These are phyloP conservation scores for Zosterops japonicus DNA, from an alignment of 2,113 vertebrate species.

Conservation along the genomic window DNA sequence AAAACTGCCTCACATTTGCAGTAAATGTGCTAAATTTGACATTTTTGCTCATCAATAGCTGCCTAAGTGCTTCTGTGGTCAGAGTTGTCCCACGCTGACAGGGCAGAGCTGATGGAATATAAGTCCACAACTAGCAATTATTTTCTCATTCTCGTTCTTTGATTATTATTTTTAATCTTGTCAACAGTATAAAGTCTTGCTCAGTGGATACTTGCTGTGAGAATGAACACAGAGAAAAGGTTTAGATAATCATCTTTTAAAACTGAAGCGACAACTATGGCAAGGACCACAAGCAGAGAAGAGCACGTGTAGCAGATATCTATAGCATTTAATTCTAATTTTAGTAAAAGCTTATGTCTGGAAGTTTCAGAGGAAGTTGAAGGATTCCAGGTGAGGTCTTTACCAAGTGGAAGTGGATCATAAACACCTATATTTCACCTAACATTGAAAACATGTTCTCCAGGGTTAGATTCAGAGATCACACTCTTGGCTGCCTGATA, in stretches of 20 bases:
- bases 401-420: fast-evolving
- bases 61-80: background rate
- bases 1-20: background rate
- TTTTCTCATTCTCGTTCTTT: background rate
- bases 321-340: background rate
- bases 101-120: background rate
- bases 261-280: background rate
- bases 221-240: background rate
- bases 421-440: background rate
- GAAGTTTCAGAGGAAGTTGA: background rate
- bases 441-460: background rate
- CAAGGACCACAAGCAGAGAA: background rate
- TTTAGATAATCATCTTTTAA: background rate
- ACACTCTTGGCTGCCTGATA: background rate
- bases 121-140: background rate
- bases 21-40: background rate
- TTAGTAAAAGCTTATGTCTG: background rate
- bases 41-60: background rate
- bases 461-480: background rate
- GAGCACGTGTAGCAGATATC: fast-evolving
- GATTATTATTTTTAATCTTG: background rate
- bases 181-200: background rate
- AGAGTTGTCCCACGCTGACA: background rate
- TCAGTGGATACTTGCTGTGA: background rate
- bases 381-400: background rate